Conservation (phyloP, 2,113 vertebrate species). For the Silurus meridionalis region DNA sequence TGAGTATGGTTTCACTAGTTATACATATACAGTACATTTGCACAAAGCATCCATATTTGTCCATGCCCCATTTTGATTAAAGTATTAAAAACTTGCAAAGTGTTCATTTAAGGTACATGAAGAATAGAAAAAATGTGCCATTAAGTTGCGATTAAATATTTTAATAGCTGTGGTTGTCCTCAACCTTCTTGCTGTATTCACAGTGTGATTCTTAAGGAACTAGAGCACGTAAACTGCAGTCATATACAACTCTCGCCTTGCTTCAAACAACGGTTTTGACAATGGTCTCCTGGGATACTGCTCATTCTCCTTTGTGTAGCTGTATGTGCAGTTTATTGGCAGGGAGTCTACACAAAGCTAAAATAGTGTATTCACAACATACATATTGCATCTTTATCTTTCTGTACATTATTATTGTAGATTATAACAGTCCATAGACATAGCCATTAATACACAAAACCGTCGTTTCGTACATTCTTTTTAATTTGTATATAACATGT, state of each 20-base stretch:
- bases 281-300: conserved; percentile 1
- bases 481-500: too few relatives aligned
- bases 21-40: too few relatives aligned
- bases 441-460: background rate
- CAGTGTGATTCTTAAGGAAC: conserved; percentile 12
- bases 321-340: background rate
- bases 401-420: background rate
- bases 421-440: background rate
- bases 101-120: too few relatives aligned
- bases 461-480: too few relatives aligned
- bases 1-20: too few relatives aligned
- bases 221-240: conserved; percentile 61
- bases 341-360: background rate
- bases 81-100: too few relatives aligned
- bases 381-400: background rate
- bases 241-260: conserved; percentile 59
- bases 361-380: background rate
- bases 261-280: conserved; percentile 62
- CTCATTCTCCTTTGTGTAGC: background rate
- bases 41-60: too few relatives aligned
- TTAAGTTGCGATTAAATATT: too few relatives aligned
- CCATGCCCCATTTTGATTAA: too few relatives aligned
- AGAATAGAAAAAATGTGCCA: too few relatives aligned
- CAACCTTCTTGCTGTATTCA: conserved; percentile 4
- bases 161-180: background rate